These are phyloP conservation scores for Falcunculus frontatus DNA, from an alignment of 2,113 vertebrate genomes.

Conservation along the genomic window DNA sequence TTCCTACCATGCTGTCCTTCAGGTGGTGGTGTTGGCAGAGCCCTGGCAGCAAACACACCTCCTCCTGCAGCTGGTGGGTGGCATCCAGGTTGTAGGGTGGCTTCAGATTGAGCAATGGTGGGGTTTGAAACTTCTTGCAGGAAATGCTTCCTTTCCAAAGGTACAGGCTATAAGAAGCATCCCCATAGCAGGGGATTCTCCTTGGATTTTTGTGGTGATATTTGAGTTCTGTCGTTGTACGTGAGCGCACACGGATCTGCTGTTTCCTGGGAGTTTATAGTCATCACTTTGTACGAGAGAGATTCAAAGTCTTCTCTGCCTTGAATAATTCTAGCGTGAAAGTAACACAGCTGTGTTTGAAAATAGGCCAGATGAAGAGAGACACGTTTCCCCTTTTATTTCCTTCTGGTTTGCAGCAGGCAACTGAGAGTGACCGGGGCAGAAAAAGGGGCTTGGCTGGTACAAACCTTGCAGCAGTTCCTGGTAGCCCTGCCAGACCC, in stretches of 20 bases:
- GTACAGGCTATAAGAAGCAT: neutral
- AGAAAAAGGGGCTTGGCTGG: neutral
- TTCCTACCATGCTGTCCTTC: fast-evolving
- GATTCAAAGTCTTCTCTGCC: neutral
- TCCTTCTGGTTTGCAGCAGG: neutral
- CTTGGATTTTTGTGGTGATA: neutral
- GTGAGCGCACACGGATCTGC: fast-evolving
- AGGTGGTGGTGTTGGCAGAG: neutral
- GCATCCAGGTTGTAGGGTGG: neutral
- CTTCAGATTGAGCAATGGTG: neutral
- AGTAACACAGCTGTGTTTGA: neutral
- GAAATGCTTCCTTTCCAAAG: neutral
- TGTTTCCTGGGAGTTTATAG: neutral
- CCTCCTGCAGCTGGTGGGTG: neutral
- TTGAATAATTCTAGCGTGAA: neutral
- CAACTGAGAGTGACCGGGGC: neutral
- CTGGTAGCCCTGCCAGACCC: fast-evolving
- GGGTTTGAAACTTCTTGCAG: neutral
- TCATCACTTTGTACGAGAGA: neutral
- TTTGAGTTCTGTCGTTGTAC: neutral
- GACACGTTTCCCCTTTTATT: neutral
- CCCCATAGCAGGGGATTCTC: neutral
- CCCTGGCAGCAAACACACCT: neutral
- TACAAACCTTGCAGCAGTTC: neutral
- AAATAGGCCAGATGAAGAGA: neutral